Evolutionary conservation across 2,888 invertebrate species (phyloP), one percentile per base, ranked within the genome.

Genomic region (Cephonodes hylas): DNA sequence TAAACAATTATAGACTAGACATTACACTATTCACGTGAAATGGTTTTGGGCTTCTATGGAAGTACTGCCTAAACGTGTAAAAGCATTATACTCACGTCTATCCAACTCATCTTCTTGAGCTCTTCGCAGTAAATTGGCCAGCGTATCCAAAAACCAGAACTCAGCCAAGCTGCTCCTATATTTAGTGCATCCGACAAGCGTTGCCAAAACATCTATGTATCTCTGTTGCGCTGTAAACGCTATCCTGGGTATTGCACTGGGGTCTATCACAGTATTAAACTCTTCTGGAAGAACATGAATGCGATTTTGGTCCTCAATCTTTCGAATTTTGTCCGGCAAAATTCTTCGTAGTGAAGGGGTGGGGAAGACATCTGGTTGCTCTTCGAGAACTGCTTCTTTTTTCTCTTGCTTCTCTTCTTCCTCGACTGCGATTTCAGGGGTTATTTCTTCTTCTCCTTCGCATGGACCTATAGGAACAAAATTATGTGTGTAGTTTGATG

Each of bases 111-210:
- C 89, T 0, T 78, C 83, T 42, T 92, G 92, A 0, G 89, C 89
- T n/a, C 91, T 75, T 60, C 88, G 77, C 66, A 92, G 65, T 64
- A 92, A 62, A 67, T 89, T 87, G 0, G 93, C 89, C 63, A 94
- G 25, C 0, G 89, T 91, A 42, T 93, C 93, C 70, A 94, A 68
- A 61, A 93, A 92, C 94, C 94, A 94, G 71, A 77, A 93, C 60
- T 93, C 92, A 0, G 91, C 86, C 61, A 93, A 68, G 60, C 89
- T 93, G 18, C 77, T 86, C 60, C 75, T 82, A 61, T 89, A 93
- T 45, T 78, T 75, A 1, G 64, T 77, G 45, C 93, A 89, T 0
- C 91, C 93, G 0, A 91, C 77, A 20, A 89, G 65, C 0, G 82
- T 76, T 0, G 83, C 93, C 60, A 93, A 66, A 3, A 82, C 75